These are phyloP conservation scores for Incurvaria masculella DNA, from an alignment of 2,888 invertebrate genomes.

Conservation along the genomic window DNA sequence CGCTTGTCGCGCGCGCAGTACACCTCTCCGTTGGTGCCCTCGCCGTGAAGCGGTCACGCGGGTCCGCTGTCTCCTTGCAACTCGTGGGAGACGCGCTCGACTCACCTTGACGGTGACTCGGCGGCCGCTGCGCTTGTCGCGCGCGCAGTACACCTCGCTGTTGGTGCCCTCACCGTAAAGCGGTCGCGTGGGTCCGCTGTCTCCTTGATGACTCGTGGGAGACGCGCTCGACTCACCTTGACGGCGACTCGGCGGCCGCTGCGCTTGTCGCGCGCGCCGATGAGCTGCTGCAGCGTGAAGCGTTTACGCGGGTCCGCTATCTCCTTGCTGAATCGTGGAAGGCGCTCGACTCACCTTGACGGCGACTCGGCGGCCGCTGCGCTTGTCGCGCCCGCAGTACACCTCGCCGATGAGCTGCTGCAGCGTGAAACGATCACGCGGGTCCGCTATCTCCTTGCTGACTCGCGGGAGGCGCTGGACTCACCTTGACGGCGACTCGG, in stretches of 20 bases:
- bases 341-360: constrained; percentile 63
- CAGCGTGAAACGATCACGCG: constrained; percentile 64
- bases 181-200: no score
- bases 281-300: constrained; percentile 67
- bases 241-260: constrained; percentile 65
- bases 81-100: no score
- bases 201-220: no score
- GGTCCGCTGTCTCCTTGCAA: constrained; percentile 68
- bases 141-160: no score
- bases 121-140: no score
- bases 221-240: no score
- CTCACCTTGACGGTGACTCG: no score
- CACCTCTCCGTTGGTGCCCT: constrained; percentile 81
- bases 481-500: constrained; percentile 67
- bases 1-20: constrained; percentile 66
- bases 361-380: constrained; percentile 62
- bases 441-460: no score
- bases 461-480: no score
- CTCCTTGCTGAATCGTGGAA: no score
- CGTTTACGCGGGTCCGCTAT: constrained; percentile 67
- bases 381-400: constrained; percentile 65
- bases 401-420: constrained; percentile 78
- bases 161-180: no score
- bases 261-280: constrained; percentile 69
- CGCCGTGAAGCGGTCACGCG: constrained; percentile 70